These are phyloP conservation scores for Leptothorax acervorum DNA, from an alignment of 2,888 invertebrate genomes.

Conservation along the genomic window DNA sequence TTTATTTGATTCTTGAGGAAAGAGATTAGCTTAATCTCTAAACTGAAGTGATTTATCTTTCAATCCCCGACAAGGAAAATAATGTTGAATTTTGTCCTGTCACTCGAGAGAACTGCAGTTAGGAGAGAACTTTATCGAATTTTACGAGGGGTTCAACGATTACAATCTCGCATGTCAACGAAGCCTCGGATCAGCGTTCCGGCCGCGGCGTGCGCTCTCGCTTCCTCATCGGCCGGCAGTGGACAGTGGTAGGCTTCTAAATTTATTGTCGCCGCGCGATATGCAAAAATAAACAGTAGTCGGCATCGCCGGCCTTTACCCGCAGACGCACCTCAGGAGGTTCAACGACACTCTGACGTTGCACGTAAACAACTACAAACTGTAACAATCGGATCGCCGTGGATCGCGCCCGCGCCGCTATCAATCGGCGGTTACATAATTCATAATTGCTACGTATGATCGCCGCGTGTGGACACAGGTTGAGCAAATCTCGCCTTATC, in stretches of 20 bases:
- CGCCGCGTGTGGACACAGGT: not conserved
- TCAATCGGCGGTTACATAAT: constrained; percentile 35
- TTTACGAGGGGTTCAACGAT: not conserved
- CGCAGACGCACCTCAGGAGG: not conserved
- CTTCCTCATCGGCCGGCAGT: not conserved
- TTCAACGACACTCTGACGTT: constrained; percentile 44
- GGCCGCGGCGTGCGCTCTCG: not conserved
- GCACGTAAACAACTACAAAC: constrained; percentile 29
- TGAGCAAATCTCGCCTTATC: not conserved
- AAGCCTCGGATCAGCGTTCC: not conserved
- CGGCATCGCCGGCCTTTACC: not conserved
- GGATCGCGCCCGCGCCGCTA: not conserved
- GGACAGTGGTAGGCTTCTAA: constrained; percentile 20
- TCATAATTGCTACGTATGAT: constrained; percentile 1
- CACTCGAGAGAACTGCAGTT: not conserved
- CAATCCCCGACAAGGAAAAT: not conserved
- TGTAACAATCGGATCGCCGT: not conserved
- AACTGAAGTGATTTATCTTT: not conserved
- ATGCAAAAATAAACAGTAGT: constrained; percentile 36
- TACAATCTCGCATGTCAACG: not conserved
- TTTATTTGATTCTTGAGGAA: not conserved
- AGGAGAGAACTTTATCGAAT: not conserved
- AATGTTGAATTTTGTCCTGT: not conserved
- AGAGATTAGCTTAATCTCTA: not conserved
- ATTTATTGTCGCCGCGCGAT: constrained; percentile 51